phyloP scores from a whole-genome alignment of 1,140 invertebrate genomes.

The Drosophila elegans region DNA sequence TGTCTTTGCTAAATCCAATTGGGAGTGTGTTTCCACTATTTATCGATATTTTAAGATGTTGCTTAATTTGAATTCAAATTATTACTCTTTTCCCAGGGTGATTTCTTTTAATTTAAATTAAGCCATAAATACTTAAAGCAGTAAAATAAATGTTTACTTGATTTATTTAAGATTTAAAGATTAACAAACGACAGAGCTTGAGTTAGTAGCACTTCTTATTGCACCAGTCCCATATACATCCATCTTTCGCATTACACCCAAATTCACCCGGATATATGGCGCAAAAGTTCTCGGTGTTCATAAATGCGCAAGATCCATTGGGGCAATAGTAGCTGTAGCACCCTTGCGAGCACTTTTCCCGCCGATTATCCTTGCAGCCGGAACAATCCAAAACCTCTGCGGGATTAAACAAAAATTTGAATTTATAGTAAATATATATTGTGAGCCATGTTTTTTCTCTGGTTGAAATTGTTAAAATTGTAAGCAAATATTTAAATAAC shows the following conservation, averaged over 20 bases:
- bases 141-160: too few relatives aligned
- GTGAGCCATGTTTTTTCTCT: too few relatives aligned
- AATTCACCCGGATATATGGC: slow-evolving; percentile 55
- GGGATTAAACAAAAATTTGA: too few relatives aligned
- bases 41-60: background rate
- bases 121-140: too few relatives aligned
- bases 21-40: background rate
- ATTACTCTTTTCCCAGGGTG: too few relatives aligned
- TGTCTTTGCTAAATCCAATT: background rate
- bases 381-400: slow-evolving; percentile 68
- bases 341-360: slow-evolving; percentile 50
- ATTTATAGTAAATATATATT: too few relatives aligned
- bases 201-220: slow-evolving; percentile 36
- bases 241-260: slow-evolving; percentile 57
- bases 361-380: slow-evolving; percentile 51
- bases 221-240: slow-evolving; percentile 74
- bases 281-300: slow-evolving; percentile 61
- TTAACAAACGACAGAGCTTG: too few relatives aligned
- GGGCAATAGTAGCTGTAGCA: slow-evolving; percentile 72
- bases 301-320: slow-evolving; percentile 42
- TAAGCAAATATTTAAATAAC: too few relatives aligned
- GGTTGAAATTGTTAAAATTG: too few relatives aligned
- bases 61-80: background rate
- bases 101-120: too few relatives aligned
- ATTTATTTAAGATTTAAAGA: too few relatives aligned